Evolutionary conservation across 2,888 invertebrate genomes (phyloP), one percentile per base, ranked within the genome.

Genomic region (Sceliomorpha sp.): DNA sequence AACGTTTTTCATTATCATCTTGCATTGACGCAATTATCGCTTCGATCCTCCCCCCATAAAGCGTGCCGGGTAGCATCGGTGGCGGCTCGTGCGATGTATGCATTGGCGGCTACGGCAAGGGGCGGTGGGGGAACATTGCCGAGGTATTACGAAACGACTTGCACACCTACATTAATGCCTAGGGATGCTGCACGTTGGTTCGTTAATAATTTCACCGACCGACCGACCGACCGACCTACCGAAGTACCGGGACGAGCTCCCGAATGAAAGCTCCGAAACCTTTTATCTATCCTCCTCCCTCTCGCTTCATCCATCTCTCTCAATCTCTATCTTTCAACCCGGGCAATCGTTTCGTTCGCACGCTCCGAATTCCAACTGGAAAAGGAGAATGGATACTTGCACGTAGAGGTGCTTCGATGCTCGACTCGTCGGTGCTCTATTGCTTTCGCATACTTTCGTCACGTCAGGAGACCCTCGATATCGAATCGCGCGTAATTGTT

Each of bases 311-410:
- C 42, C 27, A 10, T 48, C 40, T 34, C 47, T 37, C 29, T 29
- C 48, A 1, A 7, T 15, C 20, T 9, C 32, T 2, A 5, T 9
- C 36, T 32, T 37, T 58, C 32, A n/a, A n/a, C n/a, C 39, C 47
- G 34, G 29, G 13, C 24, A 26, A 34, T 34, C 44, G 26, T 36
- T 60, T 44, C 44, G n/a, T n/a, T 13, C 51, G 14, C 60, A 50
- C 50, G 44, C 44, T 17, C 26, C 60, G 60, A 51, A 62, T 62
- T 32, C 60, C 39, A 51, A 62, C 50, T 37, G 37, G 39, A 62
- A 53, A 39, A 53, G 29, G 34, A 50, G 31, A 51, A 50, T 50
- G 34, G 60, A 29, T 48, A 37, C 60, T 51, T 51, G 37, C 39
- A 51, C 31, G 24, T 13, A 14, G 12, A 26, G 51, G n/a, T 10